phyloP scores from a whole-genome alignment of 2,797 vertebrate genomes.

The Garrulus glandarius region DNA sequence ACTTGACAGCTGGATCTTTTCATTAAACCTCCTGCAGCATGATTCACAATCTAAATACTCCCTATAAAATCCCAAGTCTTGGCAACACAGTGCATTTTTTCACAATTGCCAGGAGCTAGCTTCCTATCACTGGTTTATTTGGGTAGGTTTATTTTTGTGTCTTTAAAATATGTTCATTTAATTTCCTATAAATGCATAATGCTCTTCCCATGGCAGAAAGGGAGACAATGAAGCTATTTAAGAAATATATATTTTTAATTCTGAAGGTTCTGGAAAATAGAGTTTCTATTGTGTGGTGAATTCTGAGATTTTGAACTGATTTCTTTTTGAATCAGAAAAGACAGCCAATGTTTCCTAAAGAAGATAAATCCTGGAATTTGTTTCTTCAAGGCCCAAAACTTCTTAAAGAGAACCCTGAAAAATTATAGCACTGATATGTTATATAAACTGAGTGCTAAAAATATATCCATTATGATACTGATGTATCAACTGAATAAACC shows the following conservation, averaged over 20 bases:
- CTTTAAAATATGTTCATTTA: conserved; percentile 16
- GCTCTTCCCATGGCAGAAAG: neutral
- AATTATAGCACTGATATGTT: neutral
- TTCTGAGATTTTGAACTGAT: neutral
- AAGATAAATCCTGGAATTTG: neutral
- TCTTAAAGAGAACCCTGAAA: neutral
- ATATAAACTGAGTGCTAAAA: neutral
- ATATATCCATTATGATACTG: neutral
- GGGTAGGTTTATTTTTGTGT: conserved; percentile 22
- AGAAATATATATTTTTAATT: neutral
- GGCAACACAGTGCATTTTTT: neutral
- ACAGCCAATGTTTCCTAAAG: neutral
- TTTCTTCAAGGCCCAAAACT: neutral
- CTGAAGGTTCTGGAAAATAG: neutral
- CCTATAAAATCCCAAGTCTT: conserved; percentile 22
- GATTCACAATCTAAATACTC: conserved; percentile 31
- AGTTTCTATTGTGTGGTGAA: neutral
- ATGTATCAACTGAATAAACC: neutral
- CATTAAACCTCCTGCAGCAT: neutral
- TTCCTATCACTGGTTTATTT: conserved; percentile 30
- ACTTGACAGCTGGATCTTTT: conserved; percentile 44
- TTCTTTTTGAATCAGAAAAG: neutral
- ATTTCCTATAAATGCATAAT: conserved; percentile 11
- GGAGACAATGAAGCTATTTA: neutral
- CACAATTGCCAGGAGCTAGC: conserved; percentile 6